Percentiles rank a stretch among this genome's conserved stretches.
Evolutionary conservation across 2,797 vertebrate species (phyloP).

Genomic region (Xenentodon cancila): DNA sequence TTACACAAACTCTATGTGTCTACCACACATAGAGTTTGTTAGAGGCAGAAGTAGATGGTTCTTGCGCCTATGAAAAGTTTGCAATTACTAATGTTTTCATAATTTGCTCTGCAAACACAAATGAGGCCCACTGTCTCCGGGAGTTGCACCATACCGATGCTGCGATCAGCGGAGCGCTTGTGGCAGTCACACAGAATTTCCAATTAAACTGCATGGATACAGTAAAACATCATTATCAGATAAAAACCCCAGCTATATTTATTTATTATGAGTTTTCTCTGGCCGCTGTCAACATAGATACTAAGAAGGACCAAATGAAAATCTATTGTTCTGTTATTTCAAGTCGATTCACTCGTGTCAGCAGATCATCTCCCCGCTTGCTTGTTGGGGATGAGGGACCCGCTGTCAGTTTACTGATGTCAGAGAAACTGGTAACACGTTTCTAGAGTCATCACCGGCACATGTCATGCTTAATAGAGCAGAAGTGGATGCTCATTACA

Average conservation of each 20-base stretch:
- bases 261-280: background rate
- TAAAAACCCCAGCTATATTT: constrained; percentile 20
- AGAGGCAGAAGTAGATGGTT: too few species aligned
- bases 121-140: background rate
- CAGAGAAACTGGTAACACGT: constrained; percentile 31
- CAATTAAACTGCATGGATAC: constrained; percentile 2
- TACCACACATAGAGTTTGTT: too few species aligned
- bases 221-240: constrained; percentile 8
- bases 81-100: too few species aligned
- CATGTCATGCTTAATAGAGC: constrained; percentile 38
- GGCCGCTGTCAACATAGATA: constrained; percentile 11
- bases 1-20: too few species aligned
- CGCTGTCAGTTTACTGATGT: constrained; percentile 48
- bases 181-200: background rate
- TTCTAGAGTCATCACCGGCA: constrained; percentile 43
- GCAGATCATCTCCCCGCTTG: constrained; percentile 35
- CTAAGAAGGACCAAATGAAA: constrained; percentile 22
- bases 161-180: constrained; percentile 10
- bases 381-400: constrained; percentile 38
- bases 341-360: constrained; percentile 24
- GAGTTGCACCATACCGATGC: background rate
- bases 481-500: constrained; percentile 33
- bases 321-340: constrained; percentile 30
- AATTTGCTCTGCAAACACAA: too few species aligned
- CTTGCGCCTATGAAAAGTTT: too few species aligned